Evolutionary conservation across 2,797 vertebrate genomes (phyloP), one percentile per base, ranked within the genome.

Genomic region (Aeoliscus strigatus): DNA sequence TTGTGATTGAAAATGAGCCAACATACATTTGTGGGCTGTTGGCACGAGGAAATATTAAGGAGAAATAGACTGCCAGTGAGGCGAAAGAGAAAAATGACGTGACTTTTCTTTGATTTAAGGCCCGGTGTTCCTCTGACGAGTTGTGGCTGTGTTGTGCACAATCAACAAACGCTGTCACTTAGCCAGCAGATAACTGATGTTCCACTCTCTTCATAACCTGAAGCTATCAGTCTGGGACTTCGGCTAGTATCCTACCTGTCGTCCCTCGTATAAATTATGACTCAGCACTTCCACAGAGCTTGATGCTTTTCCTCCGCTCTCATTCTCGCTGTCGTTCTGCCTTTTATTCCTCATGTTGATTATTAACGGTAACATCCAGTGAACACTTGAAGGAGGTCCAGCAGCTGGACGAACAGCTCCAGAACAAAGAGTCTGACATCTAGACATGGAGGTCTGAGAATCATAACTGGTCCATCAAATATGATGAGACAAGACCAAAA

Each of bases 191-290:
- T 86, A 86, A 87, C 80, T 77, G 84, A 88, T 88, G 85, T 77
- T 79, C 81, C 69, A 75, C 75, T 85, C 75, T 70, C 66, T 68
- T 82, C 84, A 85, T 86, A 88, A 84, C 85, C 83, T 85, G 69
- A 63, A 87, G 75, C 83, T 66, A 87, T 88, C 85, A 77, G 81
- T 84, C 80, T 82, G 80, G 54, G 70, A 77, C 72, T 83, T 79
- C 77, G 76, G 75, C 79, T 69, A 77, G 69, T 76, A 82, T 82
- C 73, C 74, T 78, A 70, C 67, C 81, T 81, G 76, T 82, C 78
- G 68, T 79, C 82, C 77, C 71, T 72, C 83, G 77, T 84, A 82
- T 87, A 84, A 86, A 87, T 88, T 86, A 86, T 80, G 80, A 75
- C 77, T 73, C 70, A 79, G 79, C 68, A 66, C 48, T 75, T 77